A percentile compares a stretch with the other conserved stretches of the same genome.
Evolutionary conservation across 2,888 invertebrate species (phyloP).

Genomic region (Drosophila paranaensis): DNA sequence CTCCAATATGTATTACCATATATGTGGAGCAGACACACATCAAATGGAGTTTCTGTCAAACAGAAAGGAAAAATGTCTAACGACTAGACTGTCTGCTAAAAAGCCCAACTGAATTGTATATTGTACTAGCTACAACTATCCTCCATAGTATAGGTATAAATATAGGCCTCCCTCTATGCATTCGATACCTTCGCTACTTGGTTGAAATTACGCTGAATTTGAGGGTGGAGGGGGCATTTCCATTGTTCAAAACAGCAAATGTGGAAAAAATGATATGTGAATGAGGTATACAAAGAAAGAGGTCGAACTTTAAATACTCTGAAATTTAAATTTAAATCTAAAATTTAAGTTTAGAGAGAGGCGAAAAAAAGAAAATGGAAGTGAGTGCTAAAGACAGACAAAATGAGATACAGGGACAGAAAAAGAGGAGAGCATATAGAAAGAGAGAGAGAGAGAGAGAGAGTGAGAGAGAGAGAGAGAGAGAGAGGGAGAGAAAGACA

Average conservation of each 20-base stretch:
- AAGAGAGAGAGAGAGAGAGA: neutral
- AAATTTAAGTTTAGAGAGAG: too few relatives aligned
- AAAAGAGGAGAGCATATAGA: too few relatives aligned
- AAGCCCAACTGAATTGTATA: slow-evolving; percentile 54
- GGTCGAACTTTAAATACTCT: slow-evolving; percentile 22
- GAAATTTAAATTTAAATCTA: too few relatives aligned
- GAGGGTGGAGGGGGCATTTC: slow-evolving; percentile 3
- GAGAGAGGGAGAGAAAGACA: neutral
- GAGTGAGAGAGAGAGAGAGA: neutral
- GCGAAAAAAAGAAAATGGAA: neutral
- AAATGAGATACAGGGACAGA: neutral
- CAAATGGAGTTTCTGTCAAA: slow-evolving; percentile 42
- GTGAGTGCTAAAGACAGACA: neutral
- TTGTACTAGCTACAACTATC: slow-evolving; percentile 18
- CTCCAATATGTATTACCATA: slow-evolving; percentile 57
- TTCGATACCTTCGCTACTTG: slow-evolving; percentile 32
- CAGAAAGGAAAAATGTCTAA: slow-evolving; percentile 42
- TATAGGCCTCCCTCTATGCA: neutral
- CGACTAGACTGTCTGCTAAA: slow-evolving; percentile 56
- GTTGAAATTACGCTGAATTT: slow-evolving; percentile 64
- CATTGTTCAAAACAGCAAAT: slow-evolving; percentile 26
- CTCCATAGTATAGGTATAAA: slow-evolving; percentile 17
- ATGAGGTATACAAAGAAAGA: neutral
- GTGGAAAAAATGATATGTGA: slow-evolving; percentile 12
- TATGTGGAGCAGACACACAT: slow-evolving; percentile 48